Evolutionary conservation across 2,797 vertebrate species (phyloP).

Genomic region (Sebastes elongatus): DNA sequence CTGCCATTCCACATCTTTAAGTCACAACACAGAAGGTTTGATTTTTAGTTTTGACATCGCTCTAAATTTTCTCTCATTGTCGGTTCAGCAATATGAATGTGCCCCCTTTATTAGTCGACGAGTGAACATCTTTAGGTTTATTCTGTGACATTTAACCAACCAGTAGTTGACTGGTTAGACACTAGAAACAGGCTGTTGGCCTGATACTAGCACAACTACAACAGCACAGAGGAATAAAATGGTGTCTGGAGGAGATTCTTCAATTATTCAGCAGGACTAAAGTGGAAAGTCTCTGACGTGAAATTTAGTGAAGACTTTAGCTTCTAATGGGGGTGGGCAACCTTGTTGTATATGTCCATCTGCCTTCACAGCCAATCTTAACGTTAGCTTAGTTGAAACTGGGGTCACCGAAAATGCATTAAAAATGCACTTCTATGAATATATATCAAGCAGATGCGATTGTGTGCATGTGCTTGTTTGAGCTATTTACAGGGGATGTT

Average conservation of each 20-base stretch:
- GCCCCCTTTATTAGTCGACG: background rate
- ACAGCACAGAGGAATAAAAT: slow-evolving; percentile 33
- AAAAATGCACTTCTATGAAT: background rate
- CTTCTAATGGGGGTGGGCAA: background rate
- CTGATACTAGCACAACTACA: slow-evolving; percentile 19
- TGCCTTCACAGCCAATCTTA: background rate
- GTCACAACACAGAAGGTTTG: slow-evolving; percentile 3
- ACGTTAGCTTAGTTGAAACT: background rate
- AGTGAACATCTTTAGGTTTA: background rate
- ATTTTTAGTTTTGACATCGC: background rate
- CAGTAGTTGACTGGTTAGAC: slow-evolving; percentile 22
- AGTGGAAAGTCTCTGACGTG: slow-evolving; percentile 12
- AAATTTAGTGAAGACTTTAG: background rate
- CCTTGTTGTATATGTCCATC: background rate
- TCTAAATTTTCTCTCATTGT: background rate
- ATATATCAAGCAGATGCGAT: background rate
- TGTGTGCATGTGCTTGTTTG: background rate
- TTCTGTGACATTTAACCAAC: slow-evolving; percentile 16
- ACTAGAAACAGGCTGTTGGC: slow-evolving; percentile 10
- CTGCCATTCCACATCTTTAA: background rate
- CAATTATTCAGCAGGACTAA: slow-evolving; percentile 51
- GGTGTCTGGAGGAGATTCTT: slow-evolving; percentile 30
- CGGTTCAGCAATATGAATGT: background rate
- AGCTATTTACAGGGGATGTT: background rate
- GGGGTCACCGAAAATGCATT: background rate